Conservation (phyloP, 2,888 invertebrate species). For the Notodonta dromedarius region DNA sequence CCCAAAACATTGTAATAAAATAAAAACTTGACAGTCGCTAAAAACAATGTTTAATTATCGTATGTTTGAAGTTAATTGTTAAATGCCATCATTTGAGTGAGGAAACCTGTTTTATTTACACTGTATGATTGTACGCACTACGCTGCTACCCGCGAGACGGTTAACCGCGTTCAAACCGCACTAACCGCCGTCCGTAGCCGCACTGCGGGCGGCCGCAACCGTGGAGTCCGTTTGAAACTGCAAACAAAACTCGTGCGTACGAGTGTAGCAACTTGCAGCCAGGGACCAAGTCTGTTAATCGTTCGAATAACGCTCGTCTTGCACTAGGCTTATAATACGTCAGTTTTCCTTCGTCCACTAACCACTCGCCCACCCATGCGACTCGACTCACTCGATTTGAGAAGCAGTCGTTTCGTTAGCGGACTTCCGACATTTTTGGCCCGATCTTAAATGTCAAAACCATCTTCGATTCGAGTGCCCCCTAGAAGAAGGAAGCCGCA, state of each 20-base stretch:
- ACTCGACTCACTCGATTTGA: too few species aligned
- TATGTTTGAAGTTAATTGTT: constrained; percentile 22
- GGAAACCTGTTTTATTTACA: constrained; percentile 2
- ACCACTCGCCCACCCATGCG: too few species aligned
- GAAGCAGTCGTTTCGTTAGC: too few species aligned
- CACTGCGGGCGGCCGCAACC: background rate
- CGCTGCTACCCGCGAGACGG: background rate
- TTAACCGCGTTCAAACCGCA: background rate
- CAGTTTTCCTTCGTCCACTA: too few species aligned
- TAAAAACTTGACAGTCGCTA: constrained; percentile 19
- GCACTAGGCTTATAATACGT: too few species aligned
- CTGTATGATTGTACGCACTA: background rate
- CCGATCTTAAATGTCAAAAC: too few species aligned
- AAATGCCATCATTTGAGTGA: constrained; percentile 27
- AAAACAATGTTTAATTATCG: constrained; percentile 18
- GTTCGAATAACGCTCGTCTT: too few species aligned
- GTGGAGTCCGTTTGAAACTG: background rate
- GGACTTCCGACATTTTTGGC: too few species aligned
- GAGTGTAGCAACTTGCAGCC: background rate
- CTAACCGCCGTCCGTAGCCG: background rate
- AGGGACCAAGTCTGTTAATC: background rate
- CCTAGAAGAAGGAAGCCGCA: background rate
- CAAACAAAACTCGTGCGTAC: background rate
- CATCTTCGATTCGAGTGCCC: too few species aligned
- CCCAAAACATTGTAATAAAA: background rate